Conservation (phyloP, 2,113 vertebrate species). For the Cheirogaleus medius region DNA sequence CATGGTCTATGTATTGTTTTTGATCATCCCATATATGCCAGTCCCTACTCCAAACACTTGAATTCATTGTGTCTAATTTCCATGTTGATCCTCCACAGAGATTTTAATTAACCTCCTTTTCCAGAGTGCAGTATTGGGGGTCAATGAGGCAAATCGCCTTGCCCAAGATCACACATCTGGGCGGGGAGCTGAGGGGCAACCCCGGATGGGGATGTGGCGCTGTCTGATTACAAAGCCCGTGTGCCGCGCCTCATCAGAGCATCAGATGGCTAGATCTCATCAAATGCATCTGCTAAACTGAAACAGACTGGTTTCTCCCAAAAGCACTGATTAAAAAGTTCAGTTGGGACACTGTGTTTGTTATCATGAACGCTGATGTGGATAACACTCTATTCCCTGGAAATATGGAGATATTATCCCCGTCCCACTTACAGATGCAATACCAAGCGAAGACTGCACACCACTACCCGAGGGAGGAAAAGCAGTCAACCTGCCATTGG, state of each 20-base stretch:
- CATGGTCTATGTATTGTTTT: neutral
- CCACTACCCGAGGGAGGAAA: neutral
- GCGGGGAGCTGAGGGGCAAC: neutral
- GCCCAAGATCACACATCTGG: neutral
- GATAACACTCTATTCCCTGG: neutral
- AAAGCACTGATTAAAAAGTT: neutral
- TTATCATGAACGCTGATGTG: neutral
- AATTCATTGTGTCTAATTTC: neutral
- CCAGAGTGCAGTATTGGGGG: rapidly evolving
- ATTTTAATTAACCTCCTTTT: neutral
- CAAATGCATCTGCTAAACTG: neutral
- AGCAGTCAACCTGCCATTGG: neutral
- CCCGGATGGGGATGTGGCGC: rapidly evolving
- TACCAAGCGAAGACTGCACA: neutral
- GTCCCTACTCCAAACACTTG: neutral
- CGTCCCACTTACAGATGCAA: neutral
- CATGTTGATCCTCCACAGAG: neutral
- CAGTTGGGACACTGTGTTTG: neutral
- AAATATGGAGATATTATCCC: neutral
- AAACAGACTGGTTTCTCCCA: neutral
- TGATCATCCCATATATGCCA: neutral
- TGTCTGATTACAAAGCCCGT: rapidly evolving
- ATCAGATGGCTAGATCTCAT: neutral
- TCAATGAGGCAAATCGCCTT: neutral
- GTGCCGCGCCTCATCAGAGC: neutral